phyloP scores from a whole-genome alignment of 2,888 invertebrate species.

The Geotrupes spiniger region DNA sequence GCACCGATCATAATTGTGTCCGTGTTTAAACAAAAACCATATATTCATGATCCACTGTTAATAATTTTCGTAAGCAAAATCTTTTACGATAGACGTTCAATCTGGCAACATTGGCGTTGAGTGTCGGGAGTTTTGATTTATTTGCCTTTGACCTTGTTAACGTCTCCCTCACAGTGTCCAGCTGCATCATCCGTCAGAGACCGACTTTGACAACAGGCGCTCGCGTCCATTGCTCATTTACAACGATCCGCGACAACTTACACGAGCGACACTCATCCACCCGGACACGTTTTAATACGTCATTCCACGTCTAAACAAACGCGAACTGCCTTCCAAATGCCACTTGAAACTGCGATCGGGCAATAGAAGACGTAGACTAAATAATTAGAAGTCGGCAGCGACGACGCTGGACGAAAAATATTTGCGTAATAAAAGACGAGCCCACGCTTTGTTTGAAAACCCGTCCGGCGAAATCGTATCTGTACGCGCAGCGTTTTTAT shows the following conservation, averaged over 20 bases:
- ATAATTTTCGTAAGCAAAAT: no score
- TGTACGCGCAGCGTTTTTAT: no score
- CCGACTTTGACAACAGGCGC: neutral
- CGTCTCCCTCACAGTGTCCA: conserved; percentile 20
- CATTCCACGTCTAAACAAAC: no score
- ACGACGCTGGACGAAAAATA: no score
- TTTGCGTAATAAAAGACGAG: no score
- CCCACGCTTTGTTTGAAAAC: no score
- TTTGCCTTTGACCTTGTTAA: conserved; percentile 29
- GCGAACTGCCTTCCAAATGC: neutral
- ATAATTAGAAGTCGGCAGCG: neutral
- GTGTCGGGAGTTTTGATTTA: conserved; percentile 27
- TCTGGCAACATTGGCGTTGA: conserved; percentile 20
- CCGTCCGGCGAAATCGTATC: no score
- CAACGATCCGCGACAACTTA: neutral
- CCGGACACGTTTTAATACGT: no score
- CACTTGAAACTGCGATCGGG: neutral
- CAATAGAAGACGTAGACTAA: conserved; percentile 4
- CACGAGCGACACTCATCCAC: neutral
- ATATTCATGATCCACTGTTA: no score
- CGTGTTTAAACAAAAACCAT: no score
- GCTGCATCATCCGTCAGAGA: conserved; percentile 4
- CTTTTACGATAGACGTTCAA: neutral
- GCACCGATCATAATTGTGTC: no score
- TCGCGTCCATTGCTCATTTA: neutral